A percentile compares a stretch with the other conserved stretches of the same genome.
These are phyloP conservation scores for Aphis gossypii DNA, from an alignment of 1,140 invertebrate species.

Conservation along the genomic window DNA sequence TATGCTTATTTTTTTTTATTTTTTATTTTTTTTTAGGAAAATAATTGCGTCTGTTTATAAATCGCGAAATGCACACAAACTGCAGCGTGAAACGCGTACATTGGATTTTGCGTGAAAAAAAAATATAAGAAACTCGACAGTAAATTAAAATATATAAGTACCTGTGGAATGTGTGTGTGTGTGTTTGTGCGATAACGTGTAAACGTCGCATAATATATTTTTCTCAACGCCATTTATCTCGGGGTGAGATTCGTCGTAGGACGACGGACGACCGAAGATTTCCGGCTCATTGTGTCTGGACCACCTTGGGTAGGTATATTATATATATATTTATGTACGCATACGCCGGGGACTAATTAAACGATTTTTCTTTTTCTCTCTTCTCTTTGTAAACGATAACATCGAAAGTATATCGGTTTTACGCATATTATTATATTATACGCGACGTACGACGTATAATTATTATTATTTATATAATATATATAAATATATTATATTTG, in stretches of 20 bases:
- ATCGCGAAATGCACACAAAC: neutral
- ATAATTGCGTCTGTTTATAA: neutral
- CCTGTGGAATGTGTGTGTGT: neutral
- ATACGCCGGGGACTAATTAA: slow-evolving; percentile 30
- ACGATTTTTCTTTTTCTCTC: neutral
- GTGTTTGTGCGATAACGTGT: slow-evolving; percentile 22
- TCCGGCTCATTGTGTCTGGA: slow-evolving; percentile 43
- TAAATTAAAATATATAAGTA: neutral
- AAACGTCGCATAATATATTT: slow-evolving; percentile 37
- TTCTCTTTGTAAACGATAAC: neutral
- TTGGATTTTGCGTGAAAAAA: neutral
- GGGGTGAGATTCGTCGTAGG: slow-evolving; percentile 28
- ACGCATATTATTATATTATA: neutral
- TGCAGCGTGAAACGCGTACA: neutral
- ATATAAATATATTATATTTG: neutral
- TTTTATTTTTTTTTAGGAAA: neutral
- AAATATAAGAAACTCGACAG: slow-evolving; percentile 15
- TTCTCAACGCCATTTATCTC: slow-evolving; percentile 10
- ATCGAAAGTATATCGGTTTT: slow-evolving; percentile 35
- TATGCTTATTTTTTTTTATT: neutral
- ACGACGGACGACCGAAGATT: slow-evolving; percentile 31
- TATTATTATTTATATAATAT: neutral
- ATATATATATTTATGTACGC: neutral
- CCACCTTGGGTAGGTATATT: slow-evolving; percentile 1
- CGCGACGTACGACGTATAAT: neutral